Base-by-base conservation (phyloP, 2,888 invertebrate genomes). In the Gibbula magus region DNA sequence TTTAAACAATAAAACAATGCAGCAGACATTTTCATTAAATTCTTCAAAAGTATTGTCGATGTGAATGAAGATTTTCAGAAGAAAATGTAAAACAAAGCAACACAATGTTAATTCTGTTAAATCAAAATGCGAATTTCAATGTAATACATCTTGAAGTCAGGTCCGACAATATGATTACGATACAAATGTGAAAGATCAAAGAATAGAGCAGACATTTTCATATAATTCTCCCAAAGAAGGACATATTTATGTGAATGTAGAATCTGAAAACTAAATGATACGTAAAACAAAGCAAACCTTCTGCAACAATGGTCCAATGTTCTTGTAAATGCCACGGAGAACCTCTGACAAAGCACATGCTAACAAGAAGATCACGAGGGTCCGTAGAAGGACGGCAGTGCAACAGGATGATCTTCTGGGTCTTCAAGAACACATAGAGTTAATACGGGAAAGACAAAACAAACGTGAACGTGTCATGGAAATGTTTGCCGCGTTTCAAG, bases 371-470 rank as follows among this genome's bases (percentile, higher is more conserved):
- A 61, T 61, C 61, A 61, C 16, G 25, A 29, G 10, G 61, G 29
- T 8, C 13, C 61, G 25, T 61, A 61, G 61, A 61, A 25, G 29
- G 16, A 25, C 22, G 10, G 3, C 25, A 61, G 29, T 61, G 61
- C 16, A 29, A 13, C 8, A 29, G 25, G 29, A 10, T 10, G 61
- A 61, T 61, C 25, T 16, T 29, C 7, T 16, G 29, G 29, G 29
- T 29, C 29, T 61, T 29, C 29, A 29, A 61, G 61, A 25, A 29
- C 29, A 29, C 25, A 61, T 61, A 29, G 61, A 29, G 61, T 25
- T 61, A 61, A 61, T 61, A 61, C 29, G 61, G 61, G 29, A 25
- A 61, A 61, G 25, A 61, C 61, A 61, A 61, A 61, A 61, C 61
- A 61, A 61, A 61, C 29, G 29, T 61, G 61, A 29, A 61, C 61